These are phyloP conservation scores for Hybognathus amarus DNA, from an alignment of 2,797 vertebrate species.

Conservation along the genomic window DNA sequence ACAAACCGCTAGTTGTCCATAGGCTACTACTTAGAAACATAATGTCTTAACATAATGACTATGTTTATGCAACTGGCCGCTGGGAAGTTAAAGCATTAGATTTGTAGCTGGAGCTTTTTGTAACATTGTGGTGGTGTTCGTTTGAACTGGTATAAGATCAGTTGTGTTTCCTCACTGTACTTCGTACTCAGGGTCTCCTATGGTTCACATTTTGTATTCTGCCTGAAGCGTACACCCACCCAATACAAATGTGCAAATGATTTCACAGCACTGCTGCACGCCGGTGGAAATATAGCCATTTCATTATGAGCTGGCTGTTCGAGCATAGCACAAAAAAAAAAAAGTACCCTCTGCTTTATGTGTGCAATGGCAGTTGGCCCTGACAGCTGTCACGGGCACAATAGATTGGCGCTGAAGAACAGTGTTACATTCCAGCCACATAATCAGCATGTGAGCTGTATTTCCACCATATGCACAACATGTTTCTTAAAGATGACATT, in stretches of 20 bases:
- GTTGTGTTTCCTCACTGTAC: neutral
- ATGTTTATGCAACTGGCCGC: neutral
- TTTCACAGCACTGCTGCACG: constrained; percentile 10
- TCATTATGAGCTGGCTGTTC: constrained; percentile 24
- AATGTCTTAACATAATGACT: neutral
- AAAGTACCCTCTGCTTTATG: constrained; percentile 32
- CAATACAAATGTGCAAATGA: constrained; percentile 34
- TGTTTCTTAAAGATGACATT: constrained; percentile 33
- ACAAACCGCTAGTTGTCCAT: too few species aligned
- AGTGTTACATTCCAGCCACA: constrained; percentile 36
- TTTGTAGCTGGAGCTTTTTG: neutral
- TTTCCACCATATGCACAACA: constrained; percentile 9
- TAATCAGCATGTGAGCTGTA: constrained; percentile 41
- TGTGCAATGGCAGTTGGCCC: constrained; percentile 17
- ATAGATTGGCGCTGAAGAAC: constrained; percentile 46
- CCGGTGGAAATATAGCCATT: constrained; percentile 23
- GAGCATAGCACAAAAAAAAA: constrained; percentile 29
- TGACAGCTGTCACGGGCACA: constrained; percentile 49
- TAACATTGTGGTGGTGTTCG: neutral
- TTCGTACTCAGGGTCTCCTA: constrained; percentile 18
- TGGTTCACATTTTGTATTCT: constrained; percentile 30
- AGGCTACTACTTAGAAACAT: too few species aligned
- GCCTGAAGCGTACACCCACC: constrained; percentile 6
- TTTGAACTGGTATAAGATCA: neutral
- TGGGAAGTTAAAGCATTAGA: neutral